These are phyloP conservation scores for Pelosia muscerda DNA, from an alignment of 2,888 invertebrate species.

Conservation along the genomic window DNA sequence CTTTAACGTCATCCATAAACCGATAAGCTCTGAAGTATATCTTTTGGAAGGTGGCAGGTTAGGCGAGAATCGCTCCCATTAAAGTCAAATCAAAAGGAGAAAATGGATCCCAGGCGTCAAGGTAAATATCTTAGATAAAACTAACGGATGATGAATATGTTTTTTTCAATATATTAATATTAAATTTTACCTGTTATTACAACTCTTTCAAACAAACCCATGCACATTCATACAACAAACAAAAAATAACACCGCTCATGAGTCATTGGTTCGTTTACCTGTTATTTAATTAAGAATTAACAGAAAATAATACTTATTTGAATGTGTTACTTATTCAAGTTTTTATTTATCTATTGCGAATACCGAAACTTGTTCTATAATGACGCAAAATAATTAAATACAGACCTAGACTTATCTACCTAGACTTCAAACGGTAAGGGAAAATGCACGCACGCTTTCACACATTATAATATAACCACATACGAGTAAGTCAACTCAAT, in stretches of 20 bases:
- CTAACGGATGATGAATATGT: not conserved
- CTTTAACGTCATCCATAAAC: too few species aligned
- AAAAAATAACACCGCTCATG: not conserved
- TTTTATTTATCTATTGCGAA: not conserved
- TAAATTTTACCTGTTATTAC: not conserved
- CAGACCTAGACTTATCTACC: too few species aligned
- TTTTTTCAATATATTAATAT: not conserved
- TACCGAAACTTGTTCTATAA: not conserved
- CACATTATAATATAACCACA: not conserved
- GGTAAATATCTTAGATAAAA: too few species aligned
- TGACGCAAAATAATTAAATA: not conserved
- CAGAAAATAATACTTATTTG: not conserved
- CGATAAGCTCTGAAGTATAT: too few species aligned
- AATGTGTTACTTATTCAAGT: not conserved
- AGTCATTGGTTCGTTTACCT: constrained; percentile 4
- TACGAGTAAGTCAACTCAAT: not conserved
- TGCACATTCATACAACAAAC: not conserved
- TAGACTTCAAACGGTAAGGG: not conserved
- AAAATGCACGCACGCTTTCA: not conserved
- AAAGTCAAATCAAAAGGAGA: too few species aligned
- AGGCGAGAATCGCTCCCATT: too few species aligned
- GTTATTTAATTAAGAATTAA: not conserved
- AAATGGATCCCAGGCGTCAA: too few species aligned
- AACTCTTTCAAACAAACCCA: not conserved
- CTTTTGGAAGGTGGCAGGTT: too few species aligned